Conservation (phyloP, 2,888 invertebrate genomes). For the Eupithecia pulchellata region DNA sequence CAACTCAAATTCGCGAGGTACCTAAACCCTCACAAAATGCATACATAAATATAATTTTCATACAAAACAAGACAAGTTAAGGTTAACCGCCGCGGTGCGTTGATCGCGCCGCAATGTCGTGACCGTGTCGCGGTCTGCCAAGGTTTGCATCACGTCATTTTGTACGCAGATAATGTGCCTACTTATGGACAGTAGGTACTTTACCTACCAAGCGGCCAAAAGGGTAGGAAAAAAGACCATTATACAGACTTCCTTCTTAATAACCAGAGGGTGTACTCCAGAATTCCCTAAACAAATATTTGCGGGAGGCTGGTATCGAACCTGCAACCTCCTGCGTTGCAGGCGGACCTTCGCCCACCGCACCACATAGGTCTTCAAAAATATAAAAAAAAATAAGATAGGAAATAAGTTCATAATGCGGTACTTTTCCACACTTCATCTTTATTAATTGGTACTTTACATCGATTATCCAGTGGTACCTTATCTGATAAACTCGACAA, state of each 20-base stretch:
- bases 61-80: constrained; percentile 21
- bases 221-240: neutral
- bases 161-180: constrained; percentile 3
- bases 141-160: constrained; percentile 22
- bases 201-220: neutral
- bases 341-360: too few species aligned
- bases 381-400: too few species aligned
- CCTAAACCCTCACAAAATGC: neutral
- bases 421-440: too few species aligned
- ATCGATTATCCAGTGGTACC: neutral
- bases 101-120: constrained; percentile 49
- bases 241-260: too few species aligned
- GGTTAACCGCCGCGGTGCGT: constrained; percentile 19
- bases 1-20: constrained; percentile 4
- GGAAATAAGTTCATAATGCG: too few species aligned
- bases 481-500: neutral
- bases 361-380: too few species aligned
- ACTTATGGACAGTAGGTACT: constrained; percentile 5
- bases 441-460: too few species aligned
- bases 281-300: too few species aligned
- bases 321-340: too few species aligned
- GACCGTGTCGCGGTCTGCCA: constrained; percentile 26
- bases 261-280: too few species aligned
- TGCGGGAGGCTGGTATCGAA: too few species aligned
- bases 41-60: constrained; percentile 26